phyloP scores from a whole-genome alignment of 2,888 invertebrate genomes.

The Callimorpha dominula region DNA sequence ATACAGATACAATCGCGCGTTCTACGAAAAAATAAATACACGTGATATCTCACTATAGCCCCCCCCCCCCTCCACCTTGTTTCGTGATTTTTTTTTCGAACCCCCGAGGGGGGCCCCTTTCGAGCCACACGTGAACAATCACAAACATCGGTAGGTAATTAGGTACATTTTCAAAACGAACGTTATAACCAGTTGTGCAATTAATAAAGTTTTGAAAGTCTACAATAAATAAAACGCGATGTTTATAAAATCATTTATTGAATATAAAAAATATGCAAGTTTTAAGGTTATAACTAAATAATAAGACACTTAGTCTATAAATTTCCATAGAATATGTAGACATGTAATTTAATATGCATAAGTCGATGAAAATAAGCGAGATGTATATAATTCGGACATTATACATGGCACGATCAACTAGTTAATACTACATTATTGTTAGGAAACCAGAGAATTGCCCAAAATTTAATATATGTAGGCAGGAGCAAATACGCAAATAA shows the following conservation, averaged over 20 bases:
- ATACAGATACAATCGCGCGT: too few species aligned
- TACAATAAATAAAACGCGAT: not conserved
- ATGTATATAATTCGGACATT: slow-evolving; percentile 16
- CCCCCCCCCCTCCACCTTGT: too few species aligned
- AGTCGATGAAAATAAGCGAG: not conserved
- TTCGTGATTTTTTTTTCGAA: too few species aligned
- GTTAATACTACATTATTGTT: not conserved
- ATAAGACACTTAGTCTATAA: not conserved
- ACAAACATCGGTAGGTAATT: too few species aligned
- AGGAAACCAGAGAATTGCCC: not conserved
- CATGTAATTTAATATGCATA: not conserved
- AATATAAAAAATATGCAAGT: slow-evolving; percentile 44
- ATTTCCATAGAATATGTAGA: not conserved
- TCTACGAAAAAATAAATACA: too few species aligned
- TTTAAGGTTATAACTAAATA: slow-evolving; percentile 11
- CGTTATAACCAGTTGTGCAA: too few species aligned
- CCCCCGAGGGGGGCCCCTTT: too few species aligned
- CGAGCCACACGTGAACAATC: too few species aligned
- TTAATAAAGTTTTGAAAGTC: not conserved
- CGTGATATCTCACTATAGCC: too few species aligned
- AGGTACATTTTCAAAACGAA: too few species aligned
- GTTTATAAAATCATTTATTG: slow-evolving; percentile 44
- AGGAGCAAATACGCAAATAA: too few species aligned
- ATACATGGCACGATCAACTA: not conserved
- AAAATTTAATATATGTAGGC: not conserved